Evolutionary conservation across 53 echinoderm and acorn worm species (phyloP), one percentile per base, ranked within the genome.

Genomic region (Paracentrotus lividus): DNA sequence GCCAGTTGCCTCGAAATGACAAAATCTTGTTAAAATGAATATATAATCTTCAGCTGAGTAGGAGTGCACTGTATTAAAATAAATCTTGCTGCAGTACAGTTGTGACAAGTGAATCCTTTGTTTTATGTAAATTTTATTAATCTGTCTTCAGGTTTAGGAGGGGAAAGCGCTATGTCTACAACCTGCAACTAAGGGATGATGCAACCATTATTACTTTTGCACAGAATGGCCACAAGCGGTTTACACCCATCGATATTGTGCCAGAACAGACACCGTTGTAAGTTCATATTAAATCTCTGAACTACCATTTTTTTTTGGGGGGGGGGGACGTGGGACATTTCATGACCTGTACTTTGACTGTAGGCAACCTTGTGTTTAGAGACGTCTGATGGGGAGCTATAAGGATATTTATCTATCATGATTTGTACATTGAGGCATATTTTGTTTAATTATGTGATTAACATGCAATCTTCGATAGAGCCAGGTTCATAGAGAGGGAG

Each of bases 151-250:
- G 98, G 81, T 97, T 98, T 49, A 94, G 92, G 45, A 92, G 88
- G 49, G 96, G 98, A 27, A 98, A 98, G 77, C 95, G 91, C 86
- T 98, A 97, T 42, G 65, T 88, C n/a, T 98, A 96, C 60, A 88
- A 94, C 51, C 90, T 98, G 24, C 94, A 68, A 8, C 24, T 49
- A 15, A n/a, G 69, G 75, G 90, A 90, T 72, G 90, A 90, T 34
- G 13, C 20, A 7, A 20, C 72, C 51, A 53, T 90, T 18, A 18
- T 72, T 44, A 4, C 34, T 14, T 90, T 90, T 72, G 69, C 72
- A 13, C 7, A 47, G 23, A 90, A 68, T 72, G 90, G 69, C 16
- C 75, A 49, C 33, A 68, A 90, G 49, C 68, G 51, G 68, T 14
- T 72, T 15, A 1, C 29, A 2, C 38, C 15, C 21, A 49, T 90